Conservation (phyloP, 2,888 invertebrate genomes). For the Nezara viridula region DNA sequence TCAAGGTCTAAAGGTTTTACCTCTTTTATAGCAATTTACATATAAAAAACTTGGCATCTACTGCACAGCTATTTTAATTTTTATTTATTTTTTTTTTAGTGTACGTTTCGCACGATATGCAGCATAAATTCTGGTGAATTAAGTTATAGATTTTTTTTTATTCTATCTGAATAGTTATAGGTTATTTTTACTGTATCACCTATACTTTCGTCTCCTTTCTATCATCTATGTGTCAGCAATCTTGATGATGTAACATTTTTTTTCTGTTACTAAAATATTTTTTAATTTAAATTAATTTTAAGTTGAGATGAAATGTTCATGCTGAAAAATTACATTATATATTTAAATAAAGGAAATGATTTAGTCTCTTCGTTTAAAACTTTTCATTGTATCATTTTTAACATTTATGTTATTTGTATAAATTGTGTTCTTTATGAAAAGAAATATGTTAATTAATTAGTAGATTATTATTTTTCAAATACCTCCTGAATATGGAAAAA, state of each 20-base stretch:
- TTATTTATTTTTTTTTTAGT: not conserved
- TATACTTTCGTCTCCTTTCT: not conserved
- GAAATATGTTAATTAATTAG: not conserved
- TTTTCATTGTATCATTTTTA: not conserved
- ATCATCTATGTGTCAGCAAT: not conserved
- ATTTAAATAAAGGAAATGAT: not conserved
- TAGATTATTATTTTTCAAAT: not conserved
- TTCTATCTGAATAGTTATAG: not conserved
- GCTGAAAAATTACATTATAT: not conserved
- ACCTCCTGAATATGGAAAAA: not conserved
- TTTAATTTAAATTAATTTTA: too few relatives aligned
- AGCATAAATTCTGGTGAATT: not conserved
- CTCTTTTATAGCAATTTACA: too few relatives aligned
- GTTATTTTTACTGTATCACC: not conserved
- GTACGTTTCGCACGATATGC: not conserved
- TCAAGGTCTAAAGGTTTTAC: too few relatives aligned
- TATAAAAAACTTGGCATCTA: not conserved
- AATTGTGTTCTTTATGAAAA: not conserved
- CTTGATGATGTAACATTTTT: not conserved
- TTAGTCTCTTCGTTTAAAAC: not conserved
- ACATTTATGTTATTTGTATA: not conserved
- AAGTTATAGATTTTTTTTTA: not conserved
- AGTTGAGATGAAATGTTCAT: not conserved
- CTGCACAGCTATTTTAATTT: not conserved
- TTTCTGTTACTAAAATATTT: conserved; percentile 51